Evolutionary conservation across 2,888 invertebrate genomes (phyloP), one percentile per base, ranked within the genome.

Genomic region (Dichetophora obliterata): DNA sequence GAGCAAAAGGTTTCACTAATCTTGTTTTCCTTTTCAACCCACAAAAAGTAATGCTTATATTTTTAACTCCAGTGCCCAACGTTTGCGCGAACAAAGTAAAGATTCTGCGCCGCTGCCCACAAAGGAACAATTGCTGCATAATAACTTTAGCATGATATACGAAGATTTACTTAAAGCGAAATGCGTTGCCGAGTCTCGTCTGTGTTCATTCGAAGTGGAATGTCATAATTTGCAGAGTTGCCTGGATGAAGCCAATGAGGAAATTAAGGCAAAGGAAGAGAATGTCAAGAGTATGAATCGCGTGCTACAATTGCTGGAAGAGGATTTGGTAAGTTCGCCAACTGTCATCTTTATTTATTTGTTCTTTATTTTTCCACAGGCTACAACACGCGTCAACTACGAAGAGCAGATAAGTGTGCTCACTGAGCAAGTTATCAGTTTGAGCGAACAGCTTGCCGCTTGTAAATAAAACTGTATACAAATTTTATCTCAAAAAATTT

Each of bases 361-460:
- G n/a, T 59, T 54, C 63, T 69, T 22, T 68, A 22, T 63, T 27
- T 59, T 75, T 31, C 31, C 78, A 19, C 76, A 89, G 89, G 86
- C 89, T 72, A 89, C 92, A 2, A 92, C 92, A 19, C 91, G 92
- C 0, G 90, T 91, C 81, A 94, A 94, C 88, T 94, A 94, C 85
- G 92, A 92, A 83, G 90, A 92, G 79, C 92, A 92, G 87, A 91
- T 92, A 87, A 91, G 90, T 0, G 91, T 92, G 59, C 88, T 92
- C 50, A 92, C 92, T 5, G 92, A 92, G 81, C 92, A 92, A 88
- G 91, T 92, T 77, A 92, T 92, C 50, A 91, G 90, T 65, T 89
- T 91, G 91, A 96, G 91, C 89, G 97, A 97, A 83, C 96, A 96
- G 90, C 92, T 98, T 69, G 93, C 97, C 73, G 87, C 87, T 70